These are phyloP conservation scores for Bothrops jararaca DNA, from an alignment of 2,113 vertebrate species.

Conservation along the genomic window DNA sequence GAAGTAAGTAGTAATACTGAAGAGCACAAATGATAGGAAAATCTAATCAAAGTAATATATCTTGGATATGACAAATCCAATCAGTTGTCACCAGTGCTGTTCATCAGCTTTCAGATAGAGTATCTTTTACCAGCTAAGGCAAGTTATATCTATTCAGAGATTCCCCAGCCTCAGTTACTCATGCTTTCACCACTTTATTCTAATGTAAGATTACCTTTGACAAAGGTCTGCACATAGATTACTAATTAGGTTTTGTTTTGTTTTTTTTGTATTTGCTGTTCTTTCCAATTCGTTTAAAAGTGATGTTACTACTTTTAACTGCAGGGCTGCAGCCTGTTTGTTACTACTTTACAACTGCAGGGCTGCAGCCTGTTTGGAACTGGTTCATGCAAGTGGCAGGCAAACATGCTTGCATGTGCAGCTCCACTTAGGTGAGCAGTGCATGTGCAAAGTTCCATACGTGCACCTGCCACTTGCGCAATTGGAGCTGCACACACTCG, in stretches of 20 bases:
- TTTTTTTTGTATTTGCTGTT: not conserved
- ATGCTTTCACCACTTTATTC: not conserved
- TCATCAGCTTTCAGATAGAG: not conserved
- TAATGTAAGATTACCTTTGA: not conserved
- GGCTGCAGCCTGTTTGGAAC: not conserved
- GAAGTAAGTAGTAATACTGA: not conserved
- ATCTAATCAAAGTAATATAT: not conserved
- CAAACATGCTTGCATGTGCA: not conserved
- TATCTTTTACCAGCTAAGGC: not conserved
- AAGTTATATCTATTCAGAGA: not conserved
- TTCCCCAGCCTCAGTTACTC: not conserved
- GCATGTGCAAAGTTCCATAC: not conserved
- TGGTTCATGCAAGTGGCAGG: not conserved
- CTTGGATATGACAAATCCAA: not conserved
- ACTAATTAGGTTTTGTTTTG: not conserved
- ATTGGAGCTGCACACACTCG: not conserved
- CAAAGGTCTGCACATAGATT: not conserved
- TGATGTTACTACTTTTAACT: not conserved
- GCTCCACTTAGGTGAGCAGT: not conserved
- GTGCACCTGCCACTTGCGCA: not conserved
- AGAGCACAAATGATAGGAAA: not conserved
- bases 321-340: too few species aligned
- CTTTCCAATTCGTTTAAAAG: not conserved
- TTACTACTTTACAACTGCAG: not conserved
- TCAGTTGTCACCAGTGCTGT: not conserved